These are phyloP conservation scores for Apodemia hepburni DNA, from an alignment of 2,888 invertebrate species.

Conservation along the genomic window DNA sequence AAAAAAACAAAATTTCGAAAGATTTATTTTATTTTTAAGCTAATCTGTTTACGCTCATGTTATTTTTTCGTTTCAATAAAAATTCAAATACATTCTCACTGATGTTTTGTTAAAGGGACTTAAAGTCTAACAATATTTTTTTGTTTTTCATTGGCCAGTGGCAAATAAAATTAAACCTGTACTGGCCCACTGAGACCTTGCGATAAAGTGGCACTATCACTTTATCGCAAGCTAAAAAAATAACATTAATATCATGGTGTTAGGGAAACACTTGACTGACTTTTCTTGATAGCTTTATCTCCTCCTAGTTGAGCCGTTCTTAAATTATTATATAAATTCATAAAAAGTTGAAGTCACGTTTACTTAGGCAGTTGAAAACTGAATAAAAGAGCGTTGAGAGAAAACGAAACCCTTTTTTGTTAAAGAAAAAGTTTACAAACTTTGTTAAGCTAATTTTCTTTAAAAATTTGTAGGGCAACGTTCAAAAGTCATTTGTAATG, in stretches of 20 bases:
- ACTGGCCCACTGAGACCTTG: no score
- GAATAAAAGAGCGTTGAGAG: conserved; percentile 29
- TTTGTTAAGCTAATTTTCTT: conserved; percentile 24
- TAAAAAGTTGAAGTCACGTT: conserved; percentile 5
- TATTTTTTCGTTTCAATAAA: no score
- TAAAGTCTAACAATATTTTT: no score
- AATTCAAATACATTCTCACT: no score
- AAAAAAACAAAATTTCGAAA: not conserved
- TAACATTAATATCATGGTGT: not conserved
- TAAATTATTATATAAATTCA: not conserved
- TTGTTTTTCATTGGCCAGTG: no score
- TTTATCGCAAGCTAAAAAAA: not conserved
- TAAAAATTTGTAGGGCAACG: conserved; percentile 28
- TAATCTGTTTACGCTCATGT: not conserved
- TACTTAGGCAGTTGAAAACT: conserved; percentile 5
- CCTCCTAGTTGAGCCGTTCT: not conserved
- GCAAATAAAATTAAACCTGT: no score
- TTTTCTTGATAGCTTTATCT: not conserved
- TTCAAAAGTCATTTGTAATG: conserved; percentile 30
- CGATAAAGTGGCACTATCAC: no score
- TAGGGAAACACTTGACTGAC: not conserved
- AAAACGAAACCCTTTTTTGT: conserved; percentile 36
- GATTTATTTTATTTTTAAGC: not conserved
- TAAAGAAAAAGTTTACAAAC: conserved; percentile 24
- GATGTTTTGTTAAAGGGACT: no score